These are phyloP conservation scores for Hirtodrosophila cameraria DNA, from an alignment of 2,888 invertebrate species.

Conservation along the genomic window DNA sequence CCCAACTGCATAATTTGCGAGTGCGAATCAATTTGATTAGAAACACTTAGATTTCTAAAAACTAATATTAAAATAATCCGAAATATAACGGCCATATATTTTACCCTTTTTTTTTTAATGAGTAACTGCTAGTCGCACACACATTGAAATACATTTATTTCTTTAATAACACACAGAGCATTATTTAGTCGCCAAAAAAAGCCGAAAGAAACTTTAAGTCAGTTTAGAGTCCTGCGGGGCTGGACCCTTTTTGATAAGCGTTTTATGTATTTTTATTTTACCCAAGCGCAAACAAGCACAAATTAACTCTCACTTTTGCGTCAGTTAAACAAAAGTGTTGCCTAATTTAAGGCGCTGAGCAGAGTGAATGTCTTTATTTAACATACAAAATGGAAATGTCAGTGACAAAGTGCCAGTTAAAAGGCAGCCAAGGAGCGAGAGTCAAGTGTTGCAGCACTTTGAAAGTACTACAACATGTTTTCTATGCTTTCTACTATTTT, in stretches of 20 bases:
- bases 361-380: constrained; percentile 36
- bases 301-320: constrained; percentile 14
- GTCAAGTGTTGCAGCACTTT: constrained; percentile 6
- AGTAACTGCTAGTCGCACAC: no score
- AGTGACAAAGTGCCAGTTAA: constrained; percentile 20
- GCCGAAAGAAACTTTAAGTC: not conserved
- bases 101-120: no score
- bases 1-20: no score
- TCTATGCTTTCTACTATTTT: not conserved
- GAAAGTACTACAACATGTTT: not conserved
- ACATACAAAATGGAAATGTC: constrained; percentile 13
- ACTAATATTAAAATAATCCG: no score
- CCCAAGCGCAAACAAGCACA: constrained; percentile 2
- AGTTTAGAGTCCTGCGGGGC: not conserved
- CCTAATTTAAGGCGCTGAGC: constrained; percentile 24
- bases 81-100: no score
- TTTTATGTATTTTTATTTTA: constrained; percentile 19
- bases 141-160: no score
- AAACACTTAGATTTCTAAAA: no score
- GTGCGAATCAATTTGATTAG: no score
- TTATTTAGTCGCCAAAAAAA: not conserved
- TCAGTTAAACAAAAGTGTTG: constrained; percentile 17
- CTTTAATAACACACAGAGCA: no score
- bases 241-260: constrained; percentile 31
- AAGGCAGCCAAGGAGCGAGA: constrained; percentile 10